Evolutionary conservation across 1,140 invertebrate genomes (phyloP).

Genomic region (Pomacea maculata): DNA sequence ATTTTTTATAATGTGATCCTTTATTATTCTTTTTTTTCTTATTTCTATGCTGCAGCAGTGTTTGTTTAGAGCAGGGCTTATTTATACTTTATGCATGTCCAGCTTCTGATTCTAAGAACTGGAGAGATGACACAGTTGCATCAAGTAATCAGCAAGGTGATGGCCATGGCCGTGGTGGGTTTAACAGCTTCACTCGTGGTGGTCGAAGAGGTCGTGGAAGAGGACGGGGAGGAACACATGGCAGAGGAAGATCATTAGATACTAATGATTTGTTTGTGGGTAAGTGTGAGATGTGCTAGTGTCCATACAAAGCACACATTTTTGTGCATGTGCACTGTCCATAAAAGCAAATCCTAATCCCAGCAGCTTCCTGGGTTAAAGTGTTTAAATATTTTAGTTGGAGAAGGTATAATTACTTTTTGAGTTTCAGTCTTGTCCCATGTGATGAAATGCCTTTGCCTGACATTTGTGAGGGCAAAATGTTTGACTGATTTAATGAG

Average conservation of each 20-base stretch:
- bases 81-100: background rate
- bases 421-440: background rate
- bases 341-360: no score
- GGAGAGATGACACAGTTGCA: slow-evolving; percentile 51
- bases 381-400: no score
- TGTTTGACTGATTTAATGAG: slow-evolving; percentile 16
- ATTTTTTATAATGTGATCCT: no score
- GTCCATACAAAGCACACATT: no score
- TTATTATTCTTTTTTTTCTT: no score
- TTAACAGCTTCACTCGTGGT: slow-evolving; percentile 31
- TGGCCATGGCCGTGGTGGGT: slow-evolving; percentile 28
- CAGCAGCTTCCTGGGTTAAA: no score
- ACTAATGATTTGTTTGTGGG: no score
- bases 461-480: slow-evolving; percentile 5
- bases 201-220: slow-evolving; percentile 36
- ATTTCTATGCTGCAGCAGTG: no score
- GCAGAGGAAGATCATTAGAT: no score
- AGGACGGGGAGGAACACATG: background rate
- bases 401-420: background rate
- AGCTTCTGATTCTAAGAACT: slow-evolving; percentile 52
- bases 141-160: slow-evolving; percentile 31
- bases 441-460: slow-evolving; percentile 1
- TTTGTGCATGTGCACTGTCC: no score
- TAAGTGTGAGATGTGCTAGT: no score
- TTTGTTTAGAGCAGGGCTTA: no score